Conservation (phyloP, 2,113 vertebrate species). For the Dasyurus viverrinus region DNA sequence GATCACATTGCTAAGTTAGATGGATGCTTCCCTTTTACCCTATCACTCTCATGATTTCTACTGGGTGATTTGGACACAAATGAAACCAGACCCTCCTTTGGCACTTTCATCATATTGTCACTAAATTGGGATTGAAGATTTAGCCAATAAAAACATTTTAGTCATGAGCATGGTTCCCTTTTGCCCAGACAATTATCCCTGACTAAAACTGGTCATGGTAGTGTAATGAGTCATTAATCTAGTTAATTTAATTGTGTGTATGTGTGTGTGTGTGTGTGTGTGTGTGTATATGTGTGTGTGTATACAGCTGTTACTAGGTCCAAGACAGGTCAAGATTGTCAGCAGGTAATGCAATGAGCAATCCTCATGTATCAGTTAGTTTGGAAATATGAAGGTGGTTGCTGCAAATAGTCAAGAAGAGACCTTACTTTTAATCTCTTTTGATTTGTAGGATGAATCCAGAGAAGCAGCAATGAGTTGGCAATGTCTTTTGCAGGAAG, state of each 20-base stretch:
- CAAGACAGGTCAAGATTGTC: slow-evolving; percentile 63
- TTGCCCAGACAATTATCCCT: slow-evolving; percentile 73
- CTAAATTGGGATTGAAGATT: slow-evolving; percentile 58
- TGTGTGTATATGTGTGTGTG: background rate
- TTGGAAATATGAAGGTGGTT: slow-evolving; percentile 65
- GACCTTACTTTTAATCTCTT: slow-evolving; percentile 75
- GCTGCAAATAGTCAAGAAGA: slow-evolving; percentile 77
- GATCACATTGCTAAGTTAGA: slow-evolving; percentile 13
- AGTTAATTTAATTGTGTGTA: slow-evolving; percentile 59
- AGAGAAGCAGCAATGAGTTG: slow-evolving; percentile 70
- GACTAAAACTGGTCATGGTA: slow-evolving; percentile 41
- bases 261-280: background rate
- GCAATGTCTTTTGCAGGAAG: slow-evolving; percentile 61
- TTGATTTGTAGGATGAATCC: slow-evolving; percentile 77
- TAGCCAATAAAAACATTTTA: slow-evolving; percentile 60
- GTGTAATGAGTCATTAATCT: slow-evolving; percentile 61
- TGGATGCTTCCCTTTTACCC: background rate
- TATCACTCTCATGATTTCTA: background rate
- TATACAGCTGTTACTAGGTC: background rate
- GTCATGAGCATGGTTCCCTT: slow-evolving; percentile 59
- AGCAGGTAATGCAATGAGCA: slow-evolving; percentile 48
- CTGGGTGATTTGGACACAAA: background rate
- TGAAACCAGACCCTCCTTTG: background rate
- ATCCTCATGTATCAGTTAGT: slow-evolving; percentile 61
- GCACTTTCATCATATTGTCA: slow-evolving; percentile 53